phyloP scores from a whole-genome alignment of 1,140 invertebrate genomes.

The Drosophila watanabei region DNA sequence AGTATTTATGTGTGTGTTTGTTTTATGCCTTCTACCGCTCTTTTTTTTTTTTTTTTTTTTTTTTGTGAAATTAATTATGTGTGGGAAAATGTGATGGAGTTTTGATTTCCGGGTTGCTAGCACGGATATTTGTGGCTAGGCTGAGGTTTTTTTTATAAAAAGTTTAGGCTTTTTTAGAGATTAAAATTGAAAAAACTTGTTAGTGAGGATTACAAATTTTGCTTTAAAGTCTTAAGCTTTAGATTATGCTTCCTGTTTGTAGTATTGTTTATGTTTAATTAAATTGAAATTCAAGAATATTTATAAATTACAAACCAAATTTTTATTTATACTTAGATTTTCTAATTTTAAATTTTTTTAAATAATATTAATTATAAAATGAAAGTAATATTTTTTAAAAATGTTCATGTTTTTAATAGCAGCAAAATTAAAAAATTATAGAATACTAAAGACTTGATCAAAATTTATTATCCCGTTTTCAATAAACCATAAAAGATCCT shows the following conservation, averaged over 20 bases:
- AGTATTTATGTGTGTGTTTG: constrained; percentile 30
- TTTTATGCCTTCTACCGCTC: constrained; percentile 46
- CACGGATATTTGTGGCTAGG: constrained; percentile 18
- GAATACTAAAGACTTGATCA: background rate
- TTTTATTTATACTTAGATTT: too few relatives aligned
- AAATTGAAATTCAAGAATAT: background rate
- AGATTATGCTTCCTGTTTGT: background rate
- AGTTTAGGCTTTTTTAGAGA: background rate
- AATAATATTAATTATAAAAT: too few relatives aligned
- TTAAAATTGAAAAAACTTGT: background rate
- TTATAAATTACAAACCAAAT: background rate
- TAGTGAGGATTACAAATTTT: background rate
- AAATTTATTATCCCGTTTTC: background rate
- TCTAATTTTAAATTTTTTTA: too few relatives aligned
- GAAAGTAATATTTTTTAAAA: too few relatives aligned
- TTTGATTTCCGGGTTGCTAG: constrained; percentile 75
- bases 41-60: constrained; percentile 46
- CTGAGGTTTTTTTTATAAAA: background rate
- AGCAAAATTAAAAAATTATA: too few relatives aligned
- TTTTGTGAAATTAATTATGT: constrained; percentile 72
- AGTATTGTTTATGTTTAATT: background rate
- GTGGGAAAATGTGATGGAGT: constrained; percentile 75
- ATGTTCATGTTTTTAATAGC: too few relatives aligned
- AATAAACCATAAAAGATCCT: background rate
- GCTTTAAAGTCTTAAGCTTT: too few relatives aligned